Percentiles rank a stretch among this genome's conserved stretches.
These are phyloP conservation scores for Cyprinodon brontotheroides DNA, from an alignment of 2,113 vertebrate species.

Conservation along the genomic window DNA sequence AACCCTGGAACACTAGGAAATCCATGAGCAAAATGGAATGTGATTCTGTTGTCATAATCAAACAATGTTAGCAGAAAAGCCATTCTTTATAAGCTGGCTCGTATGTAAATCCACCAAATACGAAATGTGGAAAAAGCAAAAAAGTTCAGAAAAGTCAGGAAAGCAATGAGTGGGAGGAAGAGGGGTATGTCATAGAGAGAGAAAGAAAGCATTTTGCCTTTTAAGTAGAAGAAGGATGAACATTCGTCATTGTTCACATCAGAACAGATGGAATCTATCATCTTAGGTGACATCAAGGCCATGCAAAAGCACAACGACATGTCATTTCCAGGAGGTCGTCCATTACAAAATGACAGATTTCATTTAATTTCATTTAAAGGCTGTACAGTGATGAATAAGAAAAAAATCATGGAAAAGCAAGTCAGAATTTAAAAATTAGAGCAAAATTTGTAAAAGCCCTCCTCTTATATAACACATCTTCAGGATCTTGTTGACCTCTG, in stretches of 20 bases:
- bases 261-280: slow-evolving; percentile 49
- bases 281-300: slow-evolving; percentile 26
- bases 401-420: slow-evolving; percentile 7
- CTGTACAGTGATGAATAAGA: slow-evolving; percentile 15
- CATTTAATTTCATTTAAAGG: slow-evolving; percentile 26
- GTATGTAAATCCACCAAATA: slow-evolving; percentile 54
- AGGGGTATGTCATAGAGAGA: slow-evolving; percentile 26
- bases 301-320: slow-evolving; percentile 8
- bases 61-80: slow-evolving; percentile 54
- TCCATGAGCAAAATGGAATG: slow-evolving; percentile 28
- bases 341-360: slow-evolving; percentile 31
- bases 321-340: slow-evolving; percentile 24
- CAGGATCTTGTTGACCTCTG: slow-evolving; percentile 44
- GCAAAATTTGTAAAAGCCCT: neutral
- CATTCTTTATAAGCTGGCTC: slow-evolving; percentile 44
- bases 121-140: slow-evolving; percentile 1
- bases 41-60: slow-evolving; percentile 53
- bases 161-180: slow-evolving; percentile 23
- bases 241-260: slow-evolving; percentile 22
- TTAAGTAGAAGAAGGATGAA: slow-evolving; percentile 35
- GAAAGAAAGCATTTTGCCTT: slow-evolving; percentile 39
- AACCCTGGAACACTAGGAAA: slow-evolving; percentile 18
- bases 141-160: slow-evolving; percentile 24
- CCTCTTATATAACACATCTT: slow-evolving; percentile 10
- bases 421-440: neutral